Conservation (phyloP, 2,888 invertebrate genomes). For the Glyphotaelius pellucidus region DNA sequence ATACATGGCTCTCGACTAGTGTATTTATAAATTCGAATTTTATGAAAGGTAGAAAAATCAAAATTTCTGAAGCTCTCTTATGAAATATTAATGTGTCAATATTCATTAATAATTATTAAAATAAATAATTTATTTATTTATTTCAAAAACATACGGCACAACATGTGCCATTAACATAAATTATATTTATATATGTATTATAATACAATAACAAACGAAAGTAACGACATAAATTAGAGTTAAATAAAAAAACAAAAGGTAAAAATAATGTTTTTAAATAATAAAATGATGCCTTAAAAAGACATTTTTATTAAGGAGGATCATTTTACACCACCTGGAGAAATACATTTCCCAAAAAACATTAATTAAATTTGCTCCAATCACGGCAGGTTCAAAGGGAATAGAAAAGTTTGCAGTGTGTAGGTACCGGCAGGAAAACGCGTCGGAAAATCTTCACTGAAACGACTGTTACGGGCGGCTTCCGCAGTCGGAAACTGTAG, state of each 20-base stretch:
- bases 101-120: neutral
- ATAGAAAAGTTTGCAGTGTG: neutral
- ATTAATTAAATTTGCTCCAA: constrained; percentile 24
- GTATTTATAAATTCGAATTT: too few relatives aligned
- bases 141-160: too few relatives aligned
- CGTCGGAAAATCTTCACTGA: constrained; percentile 33
- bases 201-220: too few relatives aligned
- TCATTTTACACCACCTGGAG: neutral
- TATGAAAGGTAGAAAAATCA: too few relatives aligned
- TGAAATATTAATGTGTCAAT: neutral
- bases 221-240: too few relatives aligned
- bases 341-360: neutral
- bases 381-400: constrained; percentile 43
- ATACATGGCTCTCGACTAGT: too few relatives aligned
- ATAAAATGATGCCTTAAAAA: neutral
- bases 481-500: constrained; percentile 44
- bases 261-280: neutral
- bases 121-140: too few relatives aligned
- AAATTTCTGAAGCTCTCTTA: neutral
- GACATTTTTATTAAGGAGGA: neutral
- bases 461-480: constrained; percentile 19
- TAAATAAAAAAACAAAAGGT: too few relatives aligned
- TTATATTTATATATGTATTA: too few relatives aligned
- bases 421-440: constrained; percentile 9
- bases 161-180: too few relatives aligned